A percentile compares a stretch with the other conserved stretches of the same genome.
These are phyloP conservation scores for Danio aesculapii DNA, from an alignment of 2,797 vertebrate genomes.

Conservation along the genomic window DNA sequence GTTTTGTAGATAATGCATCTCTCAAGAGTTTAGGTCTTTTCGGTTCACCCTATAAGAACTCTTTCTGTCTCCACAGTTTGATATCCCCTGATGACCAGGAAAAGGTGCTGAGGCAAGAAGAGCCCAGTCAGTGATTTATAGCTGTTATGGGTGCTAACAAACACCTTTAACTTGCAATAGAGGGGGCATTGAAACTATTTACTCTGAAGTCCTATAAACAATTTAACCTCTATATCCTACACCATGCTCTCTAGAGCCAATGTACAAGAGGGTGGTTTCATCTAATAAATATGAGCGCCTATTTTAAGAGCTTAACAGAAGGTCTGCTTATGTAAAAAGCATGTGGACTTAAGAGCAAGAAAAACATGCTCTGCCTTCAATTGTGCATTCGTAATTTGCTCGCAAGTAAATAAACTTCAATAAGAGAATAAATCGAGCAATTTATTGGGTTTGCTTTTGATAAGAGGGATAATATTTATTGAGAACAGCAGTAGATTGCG, in stretches of 20 bases:
- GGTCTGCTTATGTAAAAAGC: constrained; percentile 20
- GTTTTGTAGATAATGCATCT: constrained; percentile 18
- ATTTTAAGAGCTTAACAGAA: constrained; percentile 34
- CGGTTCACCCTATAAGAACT: constrained; percentile 14
- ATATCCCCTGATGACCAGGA: constrained; percentile 31
- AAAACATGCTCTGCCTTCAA: not conserved
- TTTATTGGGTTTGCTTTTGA: constrained; percentile 81
- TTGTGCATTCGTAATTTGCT: constrained; percentile 58
- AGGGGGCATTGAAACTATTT: constrained; percentile 16
- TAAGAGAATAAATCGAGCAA: constrained; percentile 70
- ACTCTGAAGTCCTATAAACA: constrained; percentile 34
- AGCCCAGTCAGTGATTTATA: constrained; percentile 53
- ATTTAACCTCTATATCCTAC: constrained; percentile 37
- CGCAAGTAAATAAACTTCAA: constrained; percentile 70
- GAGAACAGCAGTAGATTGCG: constrained; percentile 64
- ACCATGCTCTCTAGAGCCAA: not conserved
- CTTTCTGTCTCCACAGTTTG: constrained; percentile 16
- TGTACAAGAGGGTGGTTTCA: not conserved
- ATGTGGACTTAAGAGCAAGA: constrained; percentile 1
- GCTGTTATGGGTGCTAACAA: constrained; percentile 41
- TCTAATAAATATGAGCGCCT: constrained; percentile 40
- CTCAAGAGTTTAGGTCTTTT: constrained; percentile 5
- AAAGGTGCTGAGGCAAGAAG: constrained; percentile 42
- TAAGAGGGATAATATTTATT: constrained; percentile 82
- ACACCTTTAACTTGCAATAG: constrained; percentile 33